Evolutionary conservation across 2,797 vertebrate genomes (phyloP), one percentile per base, ranked within the genome.

Genomic region (Poeciliopsis infans): DNA sequence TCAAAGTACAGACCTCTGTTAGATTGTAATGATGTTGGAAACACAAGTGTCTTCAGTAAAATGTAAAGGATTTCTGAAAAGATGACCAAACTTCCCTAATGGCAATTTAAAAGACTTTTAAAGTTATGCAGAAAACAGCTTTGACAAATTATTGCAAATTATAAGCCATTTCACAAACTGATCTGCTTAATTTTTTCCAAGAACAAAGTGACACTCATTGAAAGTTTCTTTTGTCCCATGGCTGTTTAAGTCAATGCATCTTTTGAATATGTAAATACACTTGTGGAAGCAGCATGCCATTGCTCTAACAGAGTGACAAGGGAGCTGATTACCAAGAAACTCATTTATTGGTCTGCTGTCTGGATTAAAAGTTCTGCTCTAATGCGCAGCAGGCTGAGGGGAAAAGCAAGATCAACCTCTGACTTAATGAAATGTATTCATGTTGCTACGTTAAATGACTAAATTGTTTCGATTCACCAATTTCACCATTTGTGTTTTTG

Each of bases 401-500:
- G 13, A 33, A 43, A 23, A 41, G 33, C 49, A 75, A 64, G 4
- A 75, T 12, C 31, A 59, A 31, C 55, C 8, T 46, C 28, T 6
- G 20, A 46, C 8, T 46, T 57, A 55, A 18, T 57, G 1, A 43
- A 31, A 59, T 39, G 5, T 51, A 51, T 76, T 66, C 15, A 47
- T 23, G 25, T 46, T 51, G 20, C 11, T 28, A 0, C 13, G 4
- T 28, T 49, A n/a, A 68, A 51, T 68, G 7, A 51, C 46, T 66
- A 31, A 20, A 39, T 39, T 49, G 7, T 23, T 76, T 64, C 20
- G 39, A 12, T 33, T 49, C 6, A 45, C 12, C 43, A 47, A 16
- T 76, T 39, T 33, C 3, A 33, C 57, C 18, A 55, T 15, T 66
- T 79, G 61, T 4, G 20, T 76, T 64, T 82, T 59, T 59, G 20